Conservation (phyloP, 2,113 vertebrate genomes). For the Notarius lentiginosus region DNA sequence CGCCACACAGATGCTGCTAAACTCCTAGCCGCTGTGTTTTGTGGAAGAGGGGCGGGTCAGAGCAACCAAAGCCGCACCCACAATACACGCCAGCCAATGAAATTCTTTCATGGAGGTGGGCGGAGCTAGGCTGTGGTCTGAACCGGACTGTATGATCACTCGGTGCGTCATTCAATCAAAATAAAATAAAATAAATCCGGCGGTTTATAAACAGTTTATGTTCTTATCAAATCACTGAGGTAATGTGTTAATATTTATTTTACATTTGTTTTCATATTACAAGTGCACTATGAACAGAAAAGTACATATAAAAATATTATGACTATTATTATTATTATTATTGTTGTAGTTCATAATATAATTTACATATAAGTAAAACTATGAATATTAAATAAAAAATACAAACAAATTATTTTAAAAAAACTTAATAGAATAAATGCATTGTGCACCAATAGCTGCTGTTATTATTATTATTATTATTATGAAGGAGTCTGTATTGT, state of each 20-base stretch:
- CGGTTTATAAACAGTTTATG: not conserved
- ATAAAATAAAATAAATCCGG: not conserved
- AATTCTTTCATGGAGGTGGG: conserved; percentile 18
- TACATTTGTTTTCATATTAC: not conserved
- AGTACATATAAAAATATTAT: not conserved
- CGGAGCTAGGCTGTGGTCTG: not conserved
- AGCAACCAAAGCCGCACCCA: conserved; percentile 38
- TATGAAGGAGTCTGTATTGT: not conserved
- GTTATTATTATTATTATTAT: no score
- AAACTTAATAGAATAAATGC: no score
- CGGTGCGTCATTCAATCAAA: not conserved
- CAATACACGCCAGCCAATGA: conserved; percentile 22
- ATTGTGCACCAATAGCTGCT: no score
- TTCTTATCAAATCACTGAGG: not conserved
- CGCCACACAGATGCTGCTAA: not conserved
- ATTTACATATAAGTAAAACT: not conserved
- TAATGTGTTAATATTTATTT: not conserved
- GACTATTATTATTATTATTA: not conserved
- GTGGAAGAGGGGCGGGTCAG: conserved; percentile 51
- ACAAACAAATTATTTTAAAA: no score
- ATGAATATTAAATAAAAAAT: no score
- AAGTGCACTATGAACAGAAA: not conserved
- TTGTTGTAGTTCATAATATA: not conserved
- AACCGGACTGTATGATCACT: not conserved
- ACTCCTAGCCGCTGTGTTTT: conserved; percentile 37